These are phyloP conservation scores for Lemur catta DNA, from an alignment of 2,797 vertebrate species.

Conservation along the genomic window DNA sequence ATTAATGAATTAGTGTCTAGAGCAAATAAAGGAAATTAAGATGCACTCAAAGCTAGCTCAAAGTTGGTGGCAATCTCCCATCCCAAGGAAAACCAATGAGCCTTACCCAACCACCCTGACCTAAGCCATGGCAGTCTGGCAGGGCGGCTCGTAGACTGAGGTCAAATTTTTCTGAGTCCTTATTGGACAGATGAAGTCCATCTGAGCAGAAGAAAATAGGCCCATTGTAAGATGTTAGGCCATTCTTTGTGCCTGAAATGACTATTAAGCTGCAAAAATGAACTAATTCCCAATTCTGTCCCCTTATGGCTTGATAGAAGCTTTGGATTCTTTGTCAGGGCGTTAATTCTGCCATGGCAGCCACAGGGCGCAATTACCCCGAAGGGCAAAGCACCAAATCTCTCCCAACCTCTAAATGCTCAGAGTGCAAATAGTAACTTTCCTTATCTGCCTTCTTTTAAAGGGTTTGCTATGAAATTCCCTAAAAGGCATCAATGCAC, in stretches of 20 bases:
- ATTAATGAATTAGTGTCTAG: background rate
- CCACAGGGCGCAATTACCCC: slow-evolving; percentile 64
- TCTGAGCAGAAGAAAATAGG: slow-evolving; percentile 34
- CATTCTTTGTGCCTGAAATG: slow-evolving; percentile 36
- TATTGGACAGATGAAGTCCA: background rate
- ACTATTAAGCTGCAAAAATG: slow-evolving; percentile 46
- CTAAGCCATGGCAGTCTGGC: background rate
- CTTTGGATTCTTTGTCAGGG: slow-evolving; percentile 56
- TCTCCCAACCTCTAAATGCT: slow-evolving; percentile 58
- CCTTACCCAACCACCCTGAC: background rate
- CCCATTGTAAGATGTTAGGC: background rate
- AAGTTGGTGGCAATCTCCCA: background rate
- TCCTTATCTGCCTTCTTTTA: slow-evolving; percentile 60
- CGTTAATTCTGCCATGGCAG: slow-evolving; percentile 70
- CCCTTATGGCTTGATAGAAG: slow-evolving; percentile 40
- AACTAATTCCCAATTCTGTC: slow-evolving; percentile 40
- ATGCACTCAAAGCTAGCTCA: background rate
- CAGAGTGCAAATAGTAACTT: slow-evolving; percentile 45
- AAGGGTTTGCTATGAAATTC: slow-evolving; percentile 65
- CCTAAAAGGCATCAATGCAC: slow-evolving; percentile 61
- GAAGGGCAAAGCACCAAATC: slow-evolving; percentile 66
- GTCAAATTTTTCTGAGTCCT: background rate
- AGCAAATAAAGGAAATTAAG: background rate
- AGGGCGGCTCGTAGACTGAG: background rate
- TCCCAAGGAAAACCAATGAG: background rate